Evolutionary conservation across 2,888 invertebrate species (phyloP), one percentile per base, ranked within the genome.

Genomic region (Apodemia mormo): DNA sequence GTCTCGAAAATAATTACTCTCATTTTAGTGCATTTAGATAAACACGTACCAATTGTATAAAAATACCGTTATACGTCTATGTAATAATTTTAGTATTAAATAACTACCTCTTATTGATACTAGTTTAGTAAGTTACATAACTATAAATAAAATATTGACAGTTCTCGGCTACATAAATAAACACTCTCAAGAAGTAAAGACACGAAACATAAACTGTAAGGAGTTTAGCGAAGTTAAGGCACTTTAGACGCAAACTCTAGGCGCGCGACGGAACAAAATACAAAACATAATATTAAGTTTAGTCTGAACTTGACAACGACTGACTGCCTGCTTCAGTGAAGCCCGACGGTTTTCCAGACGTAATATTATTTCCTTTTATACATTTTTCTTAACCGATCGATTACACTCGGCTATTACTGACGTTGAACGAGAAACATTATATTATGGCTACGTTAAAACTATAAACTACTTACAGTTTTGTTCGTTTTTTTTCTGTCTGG

Each of bases 271-370:
- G 77, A 80, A 81, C 81, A 78, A 78, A 84, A 85, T 77, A 82
- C 77, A 80, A 78, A 83, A 82, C 76, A 76, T 78, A 77, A 84
- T 85, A 81, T 86, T 84, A 72, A 80, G 45, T 45, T 45, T 45
- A 45, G 82, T 81, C 89, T 89, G 89, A 80, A 86, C 81, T 85
- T 89, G 89, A 90, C 90, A 89, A 83, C 77, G 78, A 83, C 77
- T 76, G 83, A 85, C 82, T 81, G 81, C 45, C 45, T 10, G 45
- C 78, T 76, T 76, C 78, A 72, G 77, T 75, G 73, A 77, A 75
- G 73, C 70, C 73, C 72, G 74, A 70, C 70, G 71, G 74, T 71
- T 75, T 76, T 77, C 78, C 80, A 80, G 76, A 76, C 77, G 77
- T 76, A 79, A 77, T 76, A 72, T 78, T 74, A 71, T 73, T 72